Evolutionary conservation across 1,140 invertebrate genomes (phyloP).

Genomic region (Gonioctena quinquepunctata): DNA sequence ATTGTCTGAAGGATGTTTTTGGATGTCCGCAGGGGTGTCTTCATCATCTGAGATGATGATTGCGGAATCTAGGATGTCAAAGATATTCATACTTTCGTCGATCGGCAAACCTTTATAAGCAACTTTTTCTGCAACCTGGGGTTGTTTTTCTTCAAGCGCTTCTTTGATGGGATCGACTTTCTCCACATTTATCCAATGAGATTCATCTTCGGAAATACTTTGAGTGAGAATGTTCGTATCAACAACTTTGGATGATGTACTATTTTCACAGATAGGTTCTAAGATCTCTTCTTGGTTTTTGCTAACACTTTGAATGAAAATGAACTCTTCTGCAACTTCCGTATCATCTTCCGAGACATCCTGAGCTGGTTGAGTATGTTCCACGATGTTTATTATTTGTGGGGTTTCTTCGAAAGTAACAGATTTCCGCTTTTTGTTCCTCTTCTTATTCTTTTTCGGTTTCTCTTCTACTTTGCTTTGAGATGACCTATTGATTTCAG

Average conservation of each 20-base stretch:
- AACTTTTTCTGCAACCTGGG: neutral
- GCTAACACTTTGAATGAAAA: constrained; percentile 27
- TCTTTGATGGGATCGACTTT: neutral
- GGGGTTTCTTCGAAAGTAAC: constrained; percentile 46
- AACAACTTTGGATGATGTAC: neutral
- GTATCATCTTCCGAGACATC: constrained; percentile 23
- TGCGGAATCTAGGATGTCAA: neutral
- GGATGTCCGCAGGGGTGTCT: too few species aligned
- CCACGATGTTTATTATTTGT: constrained; percentile 38
- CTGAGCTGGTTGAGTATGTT: constrained; percentile 11
- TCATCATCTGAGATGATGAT: neutral
- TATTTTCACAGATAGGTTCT: neutral
- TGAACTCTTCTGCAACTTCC: constrained; percentile 37
- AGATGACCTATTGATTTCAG: neutral
- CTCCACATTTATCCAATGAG: constrained; percentile 24
- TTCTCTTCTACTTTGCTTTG: constrained; percentile 2
- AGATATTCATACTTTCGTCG: neutral
- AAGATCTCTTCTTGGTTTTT: constrained; percentile 3
- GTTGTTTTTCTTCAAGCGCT: neutral
- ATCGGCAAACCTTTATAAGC: neutral
- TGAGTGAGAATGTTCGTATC: neutral
- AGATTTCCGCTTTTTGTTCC: constrained; percentile 42
- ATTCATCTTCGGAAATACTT: constrained; percentile 11
- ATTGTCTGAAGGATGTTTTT: too few species aligned
- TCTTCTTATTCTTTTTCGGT: constrained; percentile 27